These are phyloP conservation scores for Hofmannophila pseudospretella DNA, from an alignment of 2,888 invertebrate species.

Conservation along the genomic window DNA sequence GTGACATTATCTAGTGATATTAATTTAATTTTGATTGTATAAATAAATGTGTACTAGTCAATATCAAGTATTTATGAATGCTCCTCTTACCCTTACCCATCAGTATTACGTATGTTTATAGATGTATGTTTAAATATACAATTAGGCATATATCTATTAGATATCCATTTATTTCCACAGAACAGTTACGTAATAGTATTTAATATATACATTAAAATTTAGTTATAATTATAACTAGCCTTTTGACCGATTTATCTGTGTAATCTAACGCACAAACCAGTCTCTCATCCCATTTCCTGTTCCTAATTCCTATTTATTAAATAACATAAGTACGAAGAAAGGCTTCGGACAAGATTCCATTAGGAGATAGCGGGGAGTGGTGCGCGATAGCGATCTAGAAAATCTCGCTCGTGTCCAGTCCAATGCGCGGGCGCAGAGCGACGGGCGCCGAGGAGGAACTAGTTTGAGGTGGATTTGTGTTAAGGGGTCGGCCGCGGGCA, in stretches of 20 bases:
- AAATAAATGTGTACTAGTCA: conserved; percentile 72
- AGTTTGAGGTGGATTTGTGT: conserved; percentile 64
- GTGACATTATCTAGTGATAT: conserved; percentile 76
- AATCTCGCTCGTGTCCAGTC: conserved; percentile 25
- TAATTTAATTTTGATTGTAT: conserved; percentile 69
- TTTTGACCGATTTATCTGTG: conserved; percentile 75
- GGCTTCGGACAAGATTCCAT: conserved; percentile 23
- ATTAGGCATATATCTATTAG: conserved; percentile 32
- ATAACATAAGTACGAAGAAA: conserved; percentile 16
- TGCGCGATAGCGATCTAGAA: conserved; percentile 38
- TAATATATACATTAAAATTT: conserved; percentile 48
- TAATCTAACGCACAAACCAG: conserved; percentile 66
- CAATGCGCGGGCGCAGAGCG: conserved; percentile 25
- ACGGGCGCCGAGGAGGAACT: conserved; percentile 48
- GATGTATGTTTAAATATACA: conserved; percentile 34
- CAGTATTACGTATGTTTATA: conserved; percentile 38
- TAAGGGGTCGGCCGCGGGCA: conserved; percentile 61
- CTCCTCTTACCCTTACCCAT: conserved; percentile 42
- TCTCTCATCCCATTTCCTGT: conserved; percentile 34
- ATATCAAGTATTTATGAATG: conserved; percentile 55
- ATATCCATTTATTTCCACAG: conserved; percentile 35
- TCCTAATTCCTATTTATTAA: too few species aligned
- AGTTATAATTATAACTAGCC: conserved; percentile 58
- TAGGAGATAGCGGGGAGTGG: conserved; percentile 25
- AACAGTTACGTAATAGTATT: conserved; percentile 43